phyloP scores from a whole-genome alignment of 53 echinoderm and acorn worm species.

The Patiria pectinifera region DNA sequence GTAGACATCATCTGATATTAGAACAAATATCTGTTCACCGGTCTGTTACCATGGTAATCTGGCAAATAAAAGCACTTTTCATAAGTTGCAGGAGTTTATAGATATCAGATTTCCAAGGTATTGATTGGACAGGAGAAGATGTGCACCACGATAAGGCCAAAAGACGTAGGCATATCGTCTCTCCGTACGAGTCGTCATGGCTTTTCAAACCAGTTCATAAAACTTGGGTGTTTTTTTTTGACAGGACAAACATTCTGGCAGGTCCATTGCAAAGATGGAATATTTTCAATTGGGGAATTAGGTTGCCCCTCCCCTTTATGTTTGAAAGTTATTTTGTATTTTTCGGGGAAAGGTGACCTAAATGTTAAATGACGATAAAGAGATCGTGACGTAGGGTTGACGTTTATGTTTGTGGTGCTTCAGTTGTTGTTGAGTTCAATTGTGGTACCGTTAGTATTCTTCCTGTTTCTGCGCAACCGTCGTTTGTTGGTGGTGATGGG shows the following conservation, averaged over 20 bases:
- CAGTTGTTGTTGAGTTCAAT: neutral
- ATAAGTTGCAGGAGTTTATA: neutral
- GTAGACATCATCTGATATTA: conserved; percentile 22
- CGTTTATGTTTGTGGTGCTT: neutral
- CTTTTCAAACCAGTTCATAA: neutral
- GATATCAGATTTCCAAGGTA: conserved; percentile 16
- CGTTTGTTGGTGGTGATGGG: no score
- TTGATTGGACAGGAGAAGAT: conserved; percentile 6
- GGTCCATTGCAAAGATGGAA: no score
- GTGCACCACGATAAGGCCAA: neutral
- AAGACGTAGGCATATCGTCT: neutral
- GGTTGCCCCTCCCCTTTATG: neutral
- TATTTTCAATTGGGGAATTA: neutral
- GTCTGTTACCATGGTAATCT: conserved; percentile 36
- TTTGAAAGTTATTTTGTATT: neutral
- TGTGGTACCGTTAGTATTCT: no score
- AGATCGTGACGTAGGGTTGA: neutral
- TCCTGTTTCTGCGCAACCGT: no score
- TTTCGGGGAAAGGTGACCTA: neutral
- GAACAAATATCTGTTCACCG: conserved; percentile 31
- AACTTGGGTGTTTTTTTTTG: no score
- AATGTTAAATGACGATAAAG: neutral
- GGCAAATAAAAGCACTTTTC: conserved; percentile 28
- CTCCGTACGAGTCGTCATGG: neutral
- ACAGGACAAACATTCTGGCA: no score